Conservation (phyloP, 2,113 vertebrate genomes). For the Cyanoramphus novaezelandiae region DNA sequence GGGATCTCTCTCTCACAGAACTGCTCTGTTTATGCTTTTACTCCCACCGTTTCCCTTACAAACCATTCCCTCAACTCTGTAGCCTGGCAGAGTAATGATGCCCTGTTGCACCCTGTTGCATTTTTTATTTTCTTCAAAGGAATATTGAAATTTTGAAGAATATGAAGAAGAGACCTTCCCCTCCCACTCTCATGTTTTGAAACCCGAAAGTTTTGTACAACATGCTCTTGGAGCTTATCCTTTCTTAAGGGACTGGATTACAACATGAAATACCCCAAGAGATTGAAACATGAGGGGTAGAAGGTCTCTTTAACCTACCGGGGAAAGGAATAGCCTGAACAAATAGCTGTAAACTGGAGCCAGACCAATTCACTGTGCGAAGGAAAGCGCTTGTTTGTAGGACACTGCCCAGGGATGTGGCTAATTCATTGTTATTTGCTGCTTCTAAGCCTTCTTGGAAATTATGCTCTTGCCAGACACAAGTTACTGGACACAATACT, state of each 20-base stretch:
- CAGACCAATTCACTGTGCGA: not conserved
- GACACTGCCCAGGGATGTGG: not conserved
- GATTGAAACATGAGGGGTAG: not conserved
- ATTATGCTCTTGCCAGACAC: not conserved
- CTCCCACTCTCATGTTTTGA: not conserved
- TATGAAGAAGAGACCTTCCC: not conserved
- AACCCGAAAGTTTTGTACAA: not conserved
- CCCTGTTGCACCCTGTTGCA: rapidly evolving
- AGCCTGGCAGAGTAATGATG: not conserved
- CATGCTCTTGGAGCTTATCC: not conserved
- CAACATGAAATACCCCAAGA: not conserved
- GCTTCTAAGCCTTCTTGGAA: not conserved
- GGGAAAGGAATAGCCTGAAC: not conserved
- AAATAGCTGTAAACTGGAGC: not conserved
- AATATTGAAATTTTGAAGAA: not conserved
- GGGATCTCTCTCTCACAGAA: not conserved
- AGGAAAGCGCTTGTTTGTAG: not conserved
- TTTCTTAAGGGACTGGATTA: not conserved
- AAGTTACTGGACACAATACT: not conserved
- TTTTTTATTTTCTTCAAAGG: not conserved
- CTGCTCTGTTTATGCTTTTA: not conserved
- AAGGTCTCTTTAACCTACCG: not conserved
- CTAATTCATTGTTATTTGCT: not conserved
- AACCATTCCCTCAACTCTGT: not conserved
- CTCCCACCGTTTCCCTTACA: not conserved